These are phyloP conservation scores for Metridium senile DNA, from an alignment of 92 coral and sea anemone species.

Conservation along the genomic window DNA sequence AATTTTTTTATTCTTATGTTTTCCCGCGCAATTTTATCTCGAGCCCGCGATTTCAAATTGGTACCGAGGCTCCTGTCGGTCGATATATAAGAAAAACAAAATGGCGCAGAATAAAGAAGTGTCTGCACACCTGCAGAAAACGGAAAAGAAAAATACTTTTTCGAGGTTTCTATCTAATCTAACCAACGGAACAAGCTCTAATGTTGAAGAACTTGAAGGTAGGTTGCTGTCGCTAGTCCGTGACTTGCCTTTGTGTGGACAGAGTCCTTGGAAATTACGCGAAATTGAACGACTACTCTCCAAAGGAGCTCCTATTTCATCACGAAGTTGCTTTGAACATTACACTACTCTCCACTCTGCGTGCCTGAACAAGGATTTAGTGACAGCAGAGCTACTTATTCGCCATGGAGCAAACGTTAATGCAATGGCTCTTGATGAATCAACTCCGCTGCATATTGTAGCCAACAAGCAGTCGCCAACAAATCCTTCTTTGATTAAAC, in stretches of 20 bases:
- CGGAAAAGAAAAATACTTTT: conserved; percentile 7
- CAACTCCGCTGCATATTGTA: conserved; percentile 45
- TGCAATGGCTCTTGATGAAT: conserved; percentile 14
- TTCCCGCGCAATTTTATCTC: conserved; percentile 36
- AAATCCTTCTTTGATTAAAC: conserved; percentile 8
- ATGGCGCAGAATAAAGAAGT: neutral
- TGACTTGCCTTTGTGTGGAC: conserved; percentile 32
- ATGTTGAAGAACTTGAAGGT: conserved; percentile 53
- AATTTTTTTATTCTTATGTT: conserved; percentile 16
- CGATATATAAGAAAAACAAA: neutral
- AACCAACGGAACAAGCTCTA: conserved; percentile 50
- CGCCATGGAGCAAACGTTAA: conserved; percentile 39
- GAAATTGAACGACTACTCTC: conserved; percentile 33
- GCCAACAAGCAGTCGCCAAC: conserved; percentile 7
- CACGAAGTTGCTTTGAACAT: neutral
- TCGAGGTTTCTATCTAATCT: conserved; percentile 16
- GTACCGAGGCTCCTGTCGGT: conserved; percentile 35
- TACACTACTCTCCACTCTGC: conserved; percentile 46
- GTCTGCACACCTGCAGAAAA: too few species aligned
- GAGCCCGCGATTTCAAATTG: conserved; percentile 55
- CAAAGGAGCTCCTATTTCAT: conserved; percentile 40
- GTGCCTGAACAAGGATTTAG: conserved; percentile 29
- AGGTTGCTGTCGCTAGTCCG: conserved; percentile 46
- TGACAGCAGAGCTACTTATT: conserved; percentile 36
- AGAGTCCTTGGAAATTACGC: conserved; percentile 34